Base-by-base conservation (phyloP, 2,888 invertebrate genomes). In the Podabrus alpinus region DNA sequence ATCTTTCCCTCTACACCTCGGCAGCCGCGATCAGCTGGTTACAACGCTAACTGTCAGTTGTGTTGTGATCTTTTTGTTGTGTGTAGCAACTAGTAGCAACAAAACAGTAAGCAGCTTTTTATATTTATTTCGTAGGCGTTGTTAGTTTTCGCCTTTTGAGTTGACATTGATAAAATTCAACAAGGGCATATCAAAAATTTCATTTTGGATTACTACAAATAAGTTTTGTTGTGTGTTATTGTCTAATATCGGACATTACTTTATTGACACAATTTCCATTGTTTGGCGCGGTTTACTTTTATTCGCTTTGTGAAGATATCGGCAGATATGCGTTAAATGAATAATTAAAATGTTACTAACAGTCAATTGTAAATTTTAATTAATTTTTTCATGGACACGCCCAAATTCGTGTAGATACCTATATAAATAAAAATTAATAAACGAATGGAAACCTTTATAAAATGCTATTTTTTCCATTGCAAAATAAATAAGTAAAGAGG, bases 11-110 rank as follows among this genome's bases (percentile, higher is more conserved):
- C 75, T 67, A n/a, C 72, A 60, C 79, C n/a, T n/a, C n/a, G n/a
- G n/a, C n/a, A n/a, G n/a, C n/a, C 72, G 66, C 75, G 79, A 82
- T 82, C 83, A 83, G 82, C 82, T 83, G 82, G 80, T 77, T 78
- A 76, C 77, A 80, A 78, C 79, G 77, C 76, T 76, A 78, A 75
- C 80, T 83, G 82, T 81, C 82, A 83, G 82, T 81, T 82, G 82
- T 83, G 82, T 81, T 81, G 80, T 80, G 83, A 81, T 81, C 80
- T 83, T 78, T 79, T 79, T 75, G 75, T 79, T 80, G 79, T 77
- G 81, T 71, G 73, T 75, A 80, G 75, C 77, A 77, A 72, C 76
- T 75, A n/a, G n/a, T 45, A 45, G n/a, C 13, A 45, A 45, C 45
- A 45, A 45, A 78, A 79, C 77, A 78, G 79, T 80, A 80, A 81